phyloP scores from a whole-genome alignment of 35 echinoderm and acorn worm genomes.

The Anneissia japonica region DNA sequence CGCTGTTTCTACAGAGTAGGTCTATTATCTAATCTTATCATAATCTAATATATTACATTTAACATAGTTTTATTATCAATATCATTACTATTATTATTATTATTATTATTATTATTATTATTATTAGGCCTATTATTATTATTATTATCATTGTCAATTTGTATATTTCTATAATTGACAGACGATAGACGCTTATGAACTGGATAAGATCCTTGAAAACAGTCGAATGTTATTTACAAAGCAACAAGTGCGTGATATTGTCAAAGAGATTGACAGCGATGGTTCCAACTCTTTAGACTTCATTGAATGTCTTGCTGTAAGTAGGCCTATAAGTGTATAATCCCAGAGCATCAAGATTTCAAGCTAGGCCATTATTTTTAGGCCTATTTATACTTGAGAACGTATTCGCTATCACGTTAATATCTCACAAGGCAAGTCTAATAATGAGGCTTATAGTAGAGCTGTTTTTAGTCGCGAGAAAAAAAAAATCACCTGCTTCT shows the following conservation, averaged over 20 bases:
- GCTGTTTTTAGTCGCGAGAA: too few species aligned
- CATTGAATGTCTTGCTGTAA: constrained; percentile 86
- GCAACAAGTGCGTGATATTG: constrained; percentile 81
- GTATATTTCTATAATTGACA: not conserved
- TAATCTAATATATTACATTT: not conserved
- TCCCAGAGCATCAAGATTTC: too few species aligned
- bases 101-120: constrained; percentile 3
- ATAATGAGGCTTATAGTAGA: too few species aligned
- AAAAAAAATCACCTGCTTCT: too few species aligned
- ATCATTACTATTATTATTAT: not conserved
- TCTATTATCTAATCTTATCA: not conserved
- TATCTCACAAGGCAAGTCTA: too few species aligned
- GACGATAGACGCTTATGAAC: constrained; percentile 50
- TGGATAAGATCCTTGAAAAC: constrained; percentile 72
- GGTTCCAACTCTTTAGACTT: constrained; percentile 79
- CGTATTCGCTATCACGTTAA: too few species aligned
- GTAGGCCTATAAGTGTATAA: constrained; percentile 24
- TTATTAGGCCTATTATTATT: not conserved
- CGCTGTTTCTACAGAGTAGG: not conserved
- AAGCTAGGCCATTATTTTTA: too few species aligned
- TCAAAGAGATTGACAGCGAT: constrained; percentile 77
- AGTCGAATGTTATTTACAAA: constrained; percentile 84
- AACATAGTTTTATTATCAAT: not conserved
- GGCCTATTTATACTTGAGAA: too few species aligned
- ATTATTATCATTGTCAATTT: not conserved